A percentile compares a stretch with the other conserved stretches of the same genome.
Evolutionary conservation across 1,140 invertebrate species (phyloP).

Genomic region (Drosophila jambulina): DNA sequence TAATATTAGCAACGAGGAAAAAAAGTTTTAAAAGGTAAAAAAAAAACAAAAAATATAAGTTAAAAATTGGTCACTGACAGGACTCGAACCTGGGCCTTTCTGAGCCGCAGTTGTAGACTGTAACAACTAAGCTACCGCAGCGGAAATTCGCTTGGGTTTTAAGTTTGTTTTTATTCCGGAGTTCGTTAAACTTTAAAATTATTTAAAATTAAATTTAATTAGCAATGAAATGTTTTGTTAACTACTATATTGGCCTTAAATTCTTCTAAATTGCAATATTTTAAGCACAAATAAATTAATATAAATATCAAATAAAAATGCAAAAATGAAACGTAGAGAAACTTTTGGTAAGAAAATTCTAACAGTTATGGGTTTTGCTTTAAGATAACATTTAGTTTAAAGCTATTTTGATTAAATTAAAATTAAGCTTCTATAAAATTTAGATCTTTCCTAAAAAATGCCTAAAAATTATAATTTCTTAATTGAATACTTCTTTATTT

Average conservation of each 20-base stretch:
- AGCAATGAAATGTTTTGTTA: slow-evolving; percentile 10
- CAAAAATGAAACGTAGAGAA: slow-evolving; percentile 2
- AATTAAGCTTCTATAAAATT: too few relatives aligned
- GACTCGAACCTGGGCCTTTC: slow-evolving; percentile 90
- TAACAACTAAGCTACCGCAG: slow-evolving; percentile 88
- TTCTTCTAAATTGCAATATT: slow-evolving; percentile 3
- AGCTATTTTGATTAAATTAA: not conserved
- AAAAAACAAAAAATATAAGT: not conserved
- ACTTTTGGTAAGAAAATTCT: not conserved
- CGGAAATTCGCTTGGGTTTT: accelerated
- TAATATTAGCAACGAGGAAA: slow-evolving; percentile 1
- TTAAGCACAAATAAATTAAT: slow-evolving; percentile 11
- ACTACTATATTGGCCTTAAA: slow-evolving; percentile 20
- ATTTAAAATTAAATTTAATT: not conserved
- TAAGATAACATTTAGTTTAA: not conserved
- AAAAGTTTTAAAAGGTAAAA: slow-evolving; percentile 6
- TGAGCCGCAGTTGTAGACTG: slow-evolving; percentile 93
- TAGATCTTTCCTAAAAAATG: not conserved
- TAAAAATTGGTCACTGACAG: slow-evolving; percentile 85
- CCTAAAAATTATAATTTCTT: not conserved
- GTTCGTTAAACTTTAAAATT: not conserved
- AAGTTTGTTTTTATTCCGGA: not conserved
- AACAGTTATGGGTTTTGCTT: not conserved
- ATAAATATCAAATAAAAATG: slow-evolving; percentile 34
- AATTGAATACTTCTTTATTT: too few relatives aligned